Conservation (phyloP, 2,797 vertebrate species). For the Remorina albescens region DNA sequence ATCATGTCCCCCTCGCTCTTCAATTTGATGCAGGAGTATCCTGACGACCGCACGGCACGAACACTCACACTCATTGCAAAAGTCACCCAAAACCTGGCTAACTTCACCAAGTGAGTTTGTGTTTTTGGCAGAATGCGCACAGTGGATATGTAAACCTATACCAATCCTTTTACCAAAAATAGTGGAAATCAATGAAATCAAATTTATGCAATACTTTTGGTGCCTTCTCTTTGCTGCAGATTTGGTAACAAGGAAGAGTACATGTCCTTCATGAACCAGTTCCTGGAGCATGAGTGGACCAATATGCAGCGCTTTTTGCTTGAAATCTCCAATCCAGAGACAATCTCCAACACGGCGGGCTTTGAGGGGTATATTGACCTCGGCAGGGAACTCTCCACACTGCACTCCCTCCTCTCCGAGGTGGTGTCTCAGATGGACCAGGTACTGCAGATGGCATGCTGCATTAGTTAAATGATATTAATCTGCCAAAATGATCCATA, state of each 20-base stretch:
- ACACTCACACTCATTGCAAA: slow-evolving; percentile 98
- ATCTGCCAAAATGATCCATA: neutral
- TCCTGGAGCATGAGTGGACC: slow-evolving; percentile 97
- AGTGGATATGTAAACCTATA: neutral
- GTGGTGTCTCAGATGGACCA: slow-evolving; percentile 95
- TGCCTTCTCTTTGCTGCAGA: slow-evolving; percentile 72
- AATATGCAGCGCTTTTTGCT: slow-evolving; percentile 98
- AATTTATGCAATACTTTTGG: neutral
- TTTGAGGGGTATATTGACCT: slow-evolving; percentile 99
- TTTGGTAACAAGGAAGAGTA: slow-evolving; percentile 99
- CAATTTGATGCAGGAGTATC: slow-evolving; percentile 97
- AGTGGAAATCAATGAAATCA: neutral
- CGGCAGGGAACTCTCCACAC: slow-evolving; percentile 94
- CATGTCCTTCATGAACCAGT: slow-evolving; percentile 99
- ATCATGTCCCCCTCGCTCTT: slow-evolving; percentile 99
- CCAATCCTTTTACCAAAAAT: neutral
- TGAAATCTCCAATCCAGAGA: slow-evolving; percentile 98
- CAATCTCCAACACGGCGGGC: slow-evolving; percentile 95
- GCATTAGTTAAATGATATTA: neutral
- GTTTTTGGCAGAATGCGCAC: neutral
- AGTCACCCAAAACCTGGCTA: slow-evolving; percentile 98
- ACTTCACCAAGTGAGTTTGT: slow-evolving; percentile 94
- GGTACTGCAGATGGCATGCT: slow-evolving; percentile 77
- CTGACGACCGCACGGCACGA: slow-evolving; percentile 95
- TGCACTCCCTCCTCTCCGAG: slow-evolving; percentile 96